Percentiles rank a stretch among this genome's conserved stretches.
Evolutionary conservation across 2,113 vertebrate species (phyloP).

Genomic region (Chionomys nivalis): DNA sequence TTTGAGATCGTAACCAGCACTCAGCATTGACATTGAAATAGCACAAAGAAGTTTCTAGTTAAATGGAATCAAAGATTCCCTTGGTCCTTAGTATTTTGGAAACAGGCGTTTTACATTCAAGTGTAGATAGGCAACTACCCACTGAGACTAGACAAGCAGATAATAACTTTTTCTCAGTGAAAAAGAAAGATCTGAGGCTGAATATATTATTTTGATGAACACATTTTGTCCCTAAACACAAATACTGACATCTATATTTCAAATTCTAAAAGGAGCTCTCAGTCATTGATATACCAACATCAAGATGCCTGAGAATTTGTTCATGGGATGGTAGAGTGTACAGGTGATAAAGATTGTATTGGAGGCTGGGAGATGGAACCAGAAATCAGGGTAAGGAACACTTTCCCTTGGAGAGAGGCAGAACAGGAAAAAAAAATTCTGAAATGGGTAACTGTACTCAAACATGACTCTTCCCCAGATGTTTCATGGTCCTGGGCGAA

Average conservation of each 20-base stretch:
- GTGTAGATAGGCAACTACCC: background rate
- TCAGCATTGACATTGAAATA: background rate
- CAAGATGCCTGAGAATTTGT: background rate
- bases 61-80: background rate
- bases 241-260: background rate
- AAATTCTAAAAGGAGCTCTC: background rate
- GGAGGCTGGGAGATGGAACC: background rate
- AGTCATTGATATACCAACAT: background rate
- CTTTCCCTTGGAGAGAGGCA: background rate
- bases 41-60: background rate
- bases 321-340: background rate
- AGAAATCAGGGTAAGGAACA: background rate
- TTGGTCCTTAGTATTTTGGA: background rate
- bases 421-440: background rate
- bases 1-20: background rate
- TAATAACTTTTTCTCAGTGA: background rate
- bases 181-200: background rate
- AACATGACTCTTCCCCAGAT: background rate
- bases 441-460: background rate
- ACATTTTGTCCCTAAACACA: background rate
- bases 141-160: background rate
- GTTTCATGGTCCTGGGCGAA: accelerated
- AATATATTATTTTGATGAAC: background rate
- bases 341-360: background rate
- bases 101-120: background rate